Evolutionary conservation across 2,888 invertebrate genomes (phyloP).

Genomic region (Altica lythri): DNA sequence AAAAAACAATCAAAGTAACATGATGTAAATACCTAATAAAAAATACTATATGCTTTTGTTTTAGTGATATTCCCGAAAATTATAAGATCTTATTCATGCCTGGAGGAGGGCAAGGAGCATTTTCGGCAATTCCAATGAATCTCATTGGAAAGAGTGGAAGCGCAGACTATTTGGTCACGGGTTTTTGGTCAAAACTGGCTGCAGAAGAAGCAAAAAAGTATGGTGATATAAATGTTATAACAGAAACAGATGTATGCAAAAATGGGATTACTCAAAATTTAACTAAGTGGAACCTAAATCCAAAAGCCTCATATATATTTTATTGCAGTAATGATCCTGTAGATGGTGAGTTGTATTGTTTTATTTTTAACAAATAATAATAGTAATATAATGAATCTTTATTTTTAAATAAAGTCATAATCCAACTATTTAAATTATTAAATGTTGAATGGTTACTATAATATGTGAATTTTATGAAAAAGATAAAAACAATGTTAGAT

Average conservation of each 20-base stretch:
- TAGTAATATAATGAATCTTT: too few relatives aligned
- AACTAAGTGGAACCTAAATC: slow-evolving; percentile 80
- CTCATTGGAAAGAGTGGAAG: slow-evolving; percentile 77
- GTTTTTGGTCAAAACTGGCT: slow-evolving; percentile 94
- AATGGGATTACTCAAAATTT: slow-evolving; percentile 77
- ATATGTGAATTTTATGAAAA: too few relatives aligned
- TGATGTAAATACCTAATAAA: too few relatives aligned
- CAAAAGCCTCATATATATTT: slow-evolving; percentile 93
- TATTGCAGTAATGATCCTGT: slow-evolving; percentile 98
- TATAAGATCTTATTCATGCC: slow-evolving; percentile 92
- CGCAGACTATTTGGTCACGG: slow-evolving; percentile 86
- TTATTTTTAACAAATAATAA: too few relatives aligned
- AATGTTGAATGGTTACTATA: too few relatives aligned
- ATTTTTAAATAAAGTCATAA: too few relatives aligned
- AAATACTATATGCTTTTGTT: too few relatives aligned
- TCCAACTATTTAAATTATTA: too few relatives aligned
- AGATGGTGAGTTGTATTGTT: slow-evolving; percentile 82
- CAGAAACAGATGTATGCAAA: slow-evolving; percentile 76
- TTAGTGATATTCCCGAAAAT: slow-evolving; percentile 85
- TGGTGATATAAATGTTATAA: slow-evolving; percentile 83
- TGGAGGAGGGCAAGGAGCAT: slow-evolving; percentile 96
- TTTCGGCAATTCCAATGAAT: slow-evolving; percentile 91
- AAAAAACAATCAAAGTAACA: too few relatives aligned
- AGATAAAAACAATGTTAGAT: too few relatives aligned
- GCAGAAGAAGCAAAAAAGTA: slow-evolving; percentile 94